These are phyloP conservation scores for Nomada fucata DNA, from an alignment of 2,888 invertebrate genomes.

Conservation along the genomic window DNA sequence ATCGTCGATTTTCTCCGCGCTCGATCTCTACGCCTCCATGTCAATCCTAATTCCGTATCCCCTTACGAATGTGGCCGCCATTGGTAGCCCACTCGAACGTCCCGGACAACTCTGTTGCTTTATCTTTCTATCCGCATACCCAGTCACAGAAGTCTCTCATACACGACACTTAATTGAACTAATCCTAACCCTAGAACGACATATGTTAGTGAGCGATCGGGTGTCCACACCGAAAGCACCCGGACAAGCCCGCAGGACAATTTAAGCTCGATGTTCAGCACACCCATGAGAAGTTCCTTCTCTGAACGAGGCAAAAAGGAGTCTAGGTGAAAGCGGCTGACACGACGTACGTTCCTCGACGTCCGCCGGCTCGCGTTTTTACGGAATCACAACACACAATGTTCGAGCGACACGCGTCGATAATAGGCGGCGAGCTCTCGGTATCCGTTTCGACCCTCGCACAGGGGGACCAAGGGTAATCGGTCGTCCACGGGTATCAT, in stretches of 20 bases:
- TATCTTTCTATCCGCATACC: constrained; percentile 20
- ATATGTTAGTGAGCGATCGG: constrained; percentile 36
- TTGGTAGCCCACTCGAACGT: not conserved
- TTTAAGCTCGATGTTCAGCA: constrained; percentile 57
- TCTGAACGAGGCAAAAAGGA: constrained; percentile 16
- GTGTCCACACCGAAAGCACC: constrained; percentile 13
- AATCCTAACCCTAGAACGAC: constrained; percentile 53
- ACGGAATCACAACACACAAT: constrained; percentile 41
- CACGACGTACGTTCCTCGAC: not conserved
- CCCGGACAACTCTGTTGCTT: not conserved
- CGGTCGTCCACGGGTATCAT: constrained; percentile 53
- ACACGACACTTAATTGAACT: constrained; percentile 48
- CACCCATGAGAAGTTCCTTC: constrained; percentile 37
- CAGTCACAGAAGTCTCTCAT: constrained; percentile 40
- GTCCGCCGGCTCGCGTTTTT: constrained; percentile 9
- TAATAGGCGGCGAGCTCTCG: constrained; percentile 12
- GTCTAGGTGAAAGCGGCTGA: constrained; percentile 27
- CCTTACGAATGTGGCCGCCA: not conserved
- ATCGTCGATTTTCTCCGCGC: constrained; percentile 26
- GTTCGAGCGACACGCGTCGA: constrained; percentile 40
- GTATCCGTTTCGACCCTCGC: not conserved
- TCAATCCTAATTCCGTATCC: not conserved
- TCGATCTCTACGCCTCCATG: not conserved
- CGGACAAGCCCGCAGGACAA: constrained; percentile 37
- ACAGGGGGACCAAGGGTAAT: constrained; percentile 9